These are phyloP conservation scores for Melanotaenia duboulayi DNA, from an alignment of 2,113 vertebrate species.

Conservation along the genomic window DNA sequence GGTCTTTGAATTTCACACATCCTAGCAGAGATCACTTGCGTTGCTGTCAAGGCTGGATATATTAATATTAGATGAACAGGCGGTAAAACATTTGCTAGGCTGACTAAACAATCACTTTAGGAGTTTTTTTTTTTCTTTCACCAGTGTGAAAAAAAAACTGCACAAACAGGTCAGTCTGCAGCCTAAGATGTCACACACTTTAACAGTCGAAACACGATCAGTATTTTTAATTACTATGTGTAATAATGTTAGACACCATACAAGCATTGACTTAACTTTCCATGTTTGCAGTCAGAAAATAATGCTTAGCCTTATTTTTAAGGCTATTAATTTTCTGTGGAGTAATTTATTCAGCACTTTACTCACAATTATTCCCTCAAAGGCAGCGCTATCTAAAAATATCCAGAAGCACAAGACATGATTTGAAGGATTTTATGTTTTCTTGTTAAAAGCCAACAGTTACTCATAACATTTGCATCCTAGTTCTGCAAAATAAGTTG, in stretches of 20 bases:
- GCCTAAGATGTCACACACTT: neutral
- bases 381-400: constrained; percentile 67
- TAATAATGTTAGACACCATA: neutral
- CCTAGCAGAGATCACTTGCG: neutral
- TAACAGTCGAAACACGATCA: neutral
- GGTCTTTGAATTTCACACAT: constrained; percentile 24
- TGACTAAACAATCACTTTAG: constrained; percentile 35
- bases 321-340: constrained; percentile 23
- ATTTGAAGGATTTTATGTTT: constrained; percentile 68
- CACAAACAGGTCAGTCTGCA: constrained; percentile 5
- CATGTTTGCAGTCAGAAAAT: neutral
- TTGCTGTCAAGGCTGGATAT: constrained; percentile 17
- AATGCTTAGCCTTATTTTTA: constrained; percentile 28
- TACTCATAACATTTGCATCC: constrained; percentile 72
- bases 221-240: neutral
- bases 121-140: neutral
- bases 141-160: constrained; percentile 5
- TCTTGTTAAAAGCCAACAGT: constrained; percentile 79
- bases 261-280: neutral
- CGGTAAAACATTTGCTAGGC: constrained; percentile 27
- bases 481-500: constrained; percentile 69
- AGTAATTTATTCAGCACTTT: constrained; percentile 64
- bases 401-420: constrained; percentile 62
- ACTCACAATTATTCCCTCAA: constrained; percentile 67
- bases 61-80: constrained; percentile 33